A percentile compares a stretch with the other conserved stretches of the same genome.
Evolutionary conservation across 2,113 vertebrate genomes (phyloP).

Genomic region (Budorcas taxicolor): DNA sequence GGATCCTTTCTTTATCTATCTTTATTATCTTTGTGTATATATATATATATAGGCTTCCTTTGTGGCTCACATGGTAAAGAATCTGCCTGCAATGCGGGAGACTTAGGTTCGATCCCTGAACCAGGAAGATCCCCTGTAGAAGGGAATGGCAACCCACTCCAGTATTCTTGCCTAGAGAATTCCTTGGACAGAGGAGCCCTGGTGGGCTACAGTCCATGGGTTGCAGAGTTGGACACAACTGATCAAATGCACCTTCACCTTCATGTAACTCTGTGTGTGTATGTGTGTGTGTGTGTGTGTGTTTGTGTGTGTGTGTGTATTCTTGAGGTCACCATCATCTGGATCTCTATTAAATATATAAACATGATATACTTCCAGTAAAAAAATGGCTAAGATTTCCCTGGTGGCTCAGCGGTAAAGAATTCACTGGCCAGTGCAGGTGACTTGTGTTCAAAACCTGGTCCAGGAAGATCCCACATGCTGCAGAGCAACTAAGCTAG

Average conservation of each 20-base stretch:
- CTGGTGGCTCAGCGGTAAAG: background rate
- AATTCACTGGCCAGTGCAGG: background rate
- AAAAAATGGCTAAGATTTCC: background rate
- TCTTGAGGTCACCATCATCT: background rate
- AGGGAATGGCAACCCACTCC: background rate
- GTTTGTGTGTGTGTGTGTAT: background rate
- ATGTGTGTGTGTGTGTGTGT: background rate
- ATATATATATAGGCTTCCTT: background rate
- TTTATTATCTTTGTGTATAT: background rate
- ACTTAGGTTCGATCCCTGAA: background rate
- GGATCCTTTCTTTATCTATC: too few relatives aligned
- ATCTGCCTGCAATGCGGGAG: background rate
- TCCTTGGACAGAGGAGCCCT: background rate
- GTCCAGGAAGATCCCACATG: background rate
- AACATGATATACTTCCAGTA: background rate
- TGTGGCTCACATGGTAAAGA: background rate
- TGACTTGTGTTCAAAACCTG: background rate
- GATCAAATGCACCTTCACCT: background rate
- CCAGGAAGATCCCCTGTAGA: background rate
- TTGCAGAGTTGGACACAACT: background rate
- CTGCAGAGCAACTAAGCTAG: background rate
- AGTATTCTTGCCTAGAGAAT: background rate
- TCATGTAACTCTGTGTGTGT: background rate
- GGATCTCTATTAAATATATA: background rate
- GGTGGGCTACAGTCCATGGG: background rate